Conservation (phyloP, 2,797 vertebrate species). For the Dendrocincla fuliginosa region DNA sequence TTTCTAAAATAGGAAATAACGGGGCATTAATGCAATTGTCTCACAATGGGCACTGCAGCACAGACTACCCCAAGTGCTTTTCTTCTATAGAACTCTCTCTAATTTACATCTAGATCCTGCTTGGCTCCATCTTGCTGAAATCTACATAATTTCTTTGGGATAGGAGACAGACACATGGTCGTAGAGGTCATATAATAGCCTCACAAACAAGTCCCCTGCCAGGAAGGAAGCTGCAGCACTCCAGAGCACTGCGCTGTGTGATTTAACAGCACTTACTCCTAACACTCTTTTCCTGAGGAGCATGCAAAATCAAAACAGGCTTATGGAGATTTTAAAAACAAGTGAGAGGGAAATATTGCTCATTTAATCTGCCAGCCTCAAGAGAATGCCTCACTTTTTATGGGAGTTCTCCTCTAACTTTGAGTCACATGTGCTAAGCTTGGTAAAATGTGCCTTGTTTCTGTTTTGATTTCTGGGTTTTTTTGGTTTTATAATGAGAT, state of each 20-base stretch:
- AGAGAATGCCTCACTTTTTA: conserved; percentile 29
- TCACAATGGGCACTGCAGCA: background rate
- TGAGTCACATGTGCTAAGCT: background rate
- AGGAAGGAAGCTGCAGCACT: background rate
- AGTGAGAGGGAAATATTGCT: background rate
- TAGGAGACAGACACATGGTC: background rate
- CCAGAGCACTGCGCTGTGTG: background rate
- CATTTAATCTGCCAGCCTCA: conserved; percentile 9
- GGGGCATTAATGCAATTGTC: background rate
- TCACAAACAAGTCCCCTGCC: background rate
- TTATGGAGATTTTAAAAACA: conserved; percentile 12
- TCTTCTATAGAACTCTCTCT: background rate
- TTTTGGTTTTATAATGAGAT: conserved; percentile 4
- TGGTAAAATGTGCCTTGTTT: background rate
- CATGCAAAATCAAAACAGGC: conserved; percentile 13
- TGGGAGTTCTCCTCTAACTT: conserved; percentile 26
- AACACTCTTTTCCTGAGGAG: conserved; percentile 34
- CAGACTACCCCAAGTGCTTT: background rate
- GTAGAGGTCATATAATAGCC: background rate
- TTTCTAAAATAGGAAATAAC: background rate
- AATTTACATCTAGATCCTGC: background rate
- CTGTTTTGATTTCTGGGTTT: background rate
- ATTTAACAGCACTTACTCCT: conserved; percentile 40
- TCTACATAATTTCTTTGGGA: background rate
- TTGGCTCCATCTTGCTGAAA: background rate